Evolutionary conservation across 2,113 vertebrate genomes (phyloP), one percentile per base, ranked within the genome.

Genomic region (Prunella himalayana): DNA sequence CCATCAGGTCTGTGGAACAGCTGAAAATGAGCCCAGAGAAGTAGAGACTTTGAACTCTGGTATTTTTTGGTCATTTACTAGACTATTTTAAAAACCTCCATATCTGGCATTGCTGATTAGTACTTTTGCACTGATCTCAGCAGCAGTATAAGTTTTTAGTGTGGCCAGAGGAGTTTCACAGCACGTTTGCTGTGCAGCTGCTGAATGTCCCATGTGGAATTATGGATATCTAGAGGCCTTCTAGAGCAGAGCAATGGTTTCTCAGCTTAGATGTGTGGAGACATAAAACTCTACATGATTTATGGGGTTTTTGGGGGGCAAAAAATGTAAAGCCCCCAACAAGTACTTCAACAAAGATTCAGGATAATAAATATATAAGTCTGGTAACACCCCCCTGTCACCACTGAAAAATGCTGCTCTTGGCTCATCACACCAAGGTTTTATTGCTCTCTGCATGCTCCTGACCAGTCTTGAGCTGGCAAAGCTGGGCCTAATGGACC

Each of bases 241-340:
- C 45, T 28, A 7, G 76, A 75, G 39, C 44, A 79, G 22, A 57
- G 16, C 1, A 0, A 17, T 19, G 23, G 9, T 39, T 5, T 37
- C 50, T 41, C 1, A 1, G 8, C 37, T 68, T 27, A 18, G 35
- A 37, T 27, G 20, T 56, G 16, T 15, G 53, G 7, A 76, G 6
- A 25, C 2, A 0, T 76, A 37, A 85, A 90, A 35, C 13, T 54
- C 21, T 4, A 3, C 22, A 2, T 53, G 30, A 71, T 49, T 8
- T 11, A 53, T 22, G 23, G 3, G 4, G 1, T 0, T n/a, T 50
- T 50, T 8, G 7, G 1, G 11, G 31, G 3, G 2, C 6, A 5
- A 21, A n/a, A 37, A 23, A 44, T 7, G 7, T 47, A 25, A 71
- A 59, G 7, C 35, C 15, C 21, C 9, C 4, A 25, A 31, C 8